These are phyloP conservation scores for Melieria picta DNA, from an alignment of 2,888 invertebrate genomes.

Conservation along the genomic window DNA sequence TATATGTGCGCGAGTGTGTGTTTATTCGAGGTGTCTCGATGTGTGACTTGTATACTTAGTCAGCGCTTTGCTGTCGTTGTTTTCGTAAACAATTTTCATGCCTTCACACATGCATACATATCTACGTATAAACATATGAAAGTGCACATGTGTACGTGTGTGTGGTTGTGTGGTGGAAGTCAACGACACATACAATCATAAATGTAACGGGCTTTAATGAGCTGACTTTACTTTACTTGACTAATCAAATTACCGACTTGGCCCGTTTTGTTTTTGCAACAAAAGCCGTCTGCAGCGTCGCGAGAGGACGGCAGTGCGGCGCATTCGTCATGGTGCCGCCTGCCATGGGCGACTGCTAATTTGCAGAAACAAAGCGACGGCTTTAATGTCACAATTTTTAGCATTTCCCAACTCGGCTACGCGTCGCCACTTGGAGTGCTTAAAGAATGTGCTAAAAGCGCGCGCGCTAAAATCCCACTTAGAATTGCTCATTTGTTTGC, in stretches of 20 bases:
- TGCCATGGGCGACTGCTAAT: not conserved
- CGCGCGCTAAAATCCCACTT: too few species aligned
- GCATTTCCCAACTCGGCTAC: too few species aligned
- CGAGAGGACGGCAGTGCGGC: not conserved
- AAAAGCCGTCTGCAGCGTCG: not conserved
- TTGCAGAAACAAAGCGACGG: not conserved
- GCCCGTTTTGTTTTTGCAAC: not conserved
- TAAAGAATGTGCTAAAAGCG: too few species aligned
- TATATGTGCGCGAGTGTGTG: not conserved
- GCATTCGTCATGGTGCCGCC: not conserved
- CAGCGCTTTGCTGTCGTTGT: too few species aligned
- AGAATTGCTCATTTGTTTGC: too few species aligned
- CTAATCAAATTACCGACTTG: constrained; percentile 3
- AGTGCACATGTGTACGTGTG: not conserved
- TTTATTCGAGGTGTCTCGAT: not conserved
- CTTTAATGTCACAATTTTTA: not conserved
- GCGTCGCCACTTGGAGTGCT: too few species aligned
- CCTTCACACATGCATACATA: constrained; percentile 35
- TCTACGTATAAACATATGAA: constrained; percentile 7
- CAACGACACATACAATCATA: constrained; percentile 9
- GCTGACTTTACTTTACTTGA: constrained; percentile 1
- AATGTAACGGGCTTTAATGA: constrained; percentile 18
- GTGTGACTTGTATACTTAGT: too few species aligned
- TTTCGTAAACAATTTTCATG: not conserved
- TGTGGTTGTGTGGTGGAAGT: constrained; percentile 9